Conservation (phyloP, 2,888 invertebrate genomes). For the Drosophila prostipennis region DNA sequence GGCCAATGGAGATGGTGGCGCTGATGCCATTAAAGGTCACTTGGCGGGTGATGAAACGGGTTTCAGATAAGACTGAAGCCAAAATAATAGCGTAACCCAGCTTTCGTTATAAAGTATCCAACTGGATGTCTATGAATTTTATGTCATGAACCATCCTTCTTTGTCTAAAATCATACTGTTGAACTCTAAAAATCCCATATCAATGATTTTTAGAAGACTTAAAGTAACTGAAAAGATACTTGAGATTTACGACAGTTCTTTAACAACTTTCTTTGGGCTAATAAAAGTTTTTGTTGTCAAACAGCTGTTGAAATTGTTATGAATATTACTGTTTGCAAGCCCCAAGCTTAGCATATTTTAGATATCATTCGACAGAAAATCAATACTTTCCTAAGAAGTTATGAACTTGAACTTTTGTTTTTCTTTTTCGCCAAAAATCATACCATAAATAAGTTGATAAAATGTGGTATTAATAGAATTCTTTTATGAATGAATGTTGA, state of each 20-base stretch:
- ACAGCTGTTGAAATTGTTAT: slow-evolving; percentile 10
- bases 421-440: background rate
- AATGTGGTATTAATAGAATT: background rate
- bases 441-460: background rate
- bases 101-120: background rate
- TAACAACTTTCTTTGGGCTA: slow-evolving; percentile 17
- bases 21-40: slow-evolving; percentile 60
- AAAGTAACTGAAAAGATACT: slow-evolving; percentile 9
- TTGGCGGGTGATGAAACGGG: slow-evolving; percentile 21
- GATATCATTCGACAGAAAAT: background rate
- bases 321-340: background rate
- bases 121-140: too few relatives aligned
- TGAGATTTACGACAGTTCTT: slow-evolving; percentile 11
- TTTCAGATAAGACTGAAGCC: slow-evolving; percentile 11
- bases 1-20: slow-evolving; percentile 14
- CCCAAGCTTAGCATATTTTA: slow-evolving; percentile 2
- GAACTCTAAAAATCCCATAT: too few relatives aligned
- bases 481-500: background rate
- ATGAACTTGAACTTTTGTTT: background rate
- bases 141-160: too few relatives aligned
- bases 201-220: slow-evolving; percentile 8
- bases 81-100: background rate
- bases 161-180: background rate
- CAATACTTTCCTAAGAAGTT: background rate
- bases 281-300: slow-evolving; percentile 13